Evolutionary conservation across 2,888 invertebrate genomes (phyloP), one percentile per base, ranked within the genome.

Genomic region (Pterostichus niger): DNA sequence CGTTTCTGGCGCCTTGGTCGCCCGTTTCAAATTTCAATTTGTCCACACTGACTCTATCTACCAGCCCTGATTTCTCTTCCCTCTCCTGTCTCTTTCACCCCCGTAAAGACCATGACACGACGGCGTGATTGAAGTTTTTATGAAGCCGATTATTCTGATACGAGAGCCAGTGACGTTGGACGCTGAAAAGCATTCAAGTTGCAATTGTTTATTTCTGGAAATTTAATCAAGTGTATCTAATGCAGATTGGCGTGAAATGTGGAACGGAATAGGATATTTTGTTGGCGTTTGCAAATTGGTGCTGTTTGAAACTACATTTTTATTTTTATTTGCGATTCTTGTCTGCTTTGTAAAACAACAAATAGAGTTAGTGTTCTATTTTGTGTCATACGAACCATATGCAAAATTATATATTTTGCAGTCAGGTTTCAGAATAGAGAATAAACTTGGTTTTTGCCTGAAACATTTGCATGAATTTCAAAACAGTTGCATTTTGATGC

Each of bases 91-190:
- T 56, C 2, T 56, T 11, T 7, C 77, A 40, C 35, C 15, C 24
- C 11, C 33, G 24, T 2, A 24, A 3, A 24, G 24, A 24, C 59
- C 31, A 64, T 13, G 10, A 11, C 33, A 33, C 24, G 24, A 68
- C 73, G 73, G 49, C 73, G 46, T 77, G 56, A 77, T 77, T 77
- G 77, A 77, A 77, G 56, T 77, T 77, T 77, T 77, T 77, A 77
- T 77, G 77, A 40, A 77, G 56, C 77, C 77, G 56, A 77, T 77
- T 77, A 77, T 77, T 40, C 54, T 54, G 77, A 77, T 77, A 56
- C 76, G 33, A 56, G 49, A 40, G 11, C 13, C 6, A 49, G 15
- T 17, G 52, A 49, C 15, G 54, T 56, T 77, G 40, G 9, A 76
- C 40, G 49, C 1, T 77, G 56, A 52, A 77, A 33, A 17, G 73